A percentile compares a stretch with the other conserved stretches of the same genome.
phyloP scores from a whole-genome alignment of 2,113 vertebrate species.

The Lipotes vexillifer region DNA sequence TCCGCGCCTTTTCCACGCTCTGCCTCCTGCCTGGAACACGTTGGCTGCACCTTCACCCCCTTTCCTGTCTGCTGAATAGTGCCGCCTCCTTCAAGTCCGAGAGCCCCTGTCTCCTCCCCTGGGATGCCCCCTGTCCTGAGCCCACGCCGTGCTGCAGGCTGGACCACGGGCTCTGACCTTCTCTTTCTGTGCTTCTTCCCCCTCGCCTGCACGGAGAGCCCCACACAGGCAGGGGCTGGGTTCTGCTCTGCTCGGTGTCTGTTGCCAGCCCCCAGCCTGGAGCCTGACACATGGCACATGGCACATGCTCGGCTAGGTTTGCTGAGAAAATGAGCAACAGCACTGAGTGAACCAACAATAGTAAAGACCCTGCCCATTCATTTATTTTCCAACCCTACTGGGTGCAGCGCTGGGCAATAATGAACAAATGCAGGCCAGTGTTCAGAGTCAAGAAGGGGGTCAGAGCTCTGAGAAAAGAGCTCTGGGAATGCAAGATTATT shows the following conservation, averaged over 20 bases:
- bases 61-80: not conserved
- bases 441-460: not conserved
- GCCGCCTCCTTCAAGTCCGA: not conserved
- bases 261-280: not conserved
- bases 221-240: not conserved
- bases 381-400: not conserved
- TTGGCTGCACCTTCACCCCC: not conserved
- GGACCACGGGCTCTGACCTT: too few relatives aligned
- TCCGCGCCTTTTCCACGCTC: not conserved
- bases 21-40: not conserved
- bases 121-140: not conserved
- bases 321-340: not conserved
- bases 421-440: not conserved
- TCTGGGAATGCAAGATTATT: not conserved
- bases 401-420: not conserved
- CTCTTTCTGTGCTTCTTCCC: not conserved
- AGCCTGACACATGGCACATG: rapidly evolving
- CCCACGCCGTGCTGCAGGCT: not conserved
- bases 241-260: not conserved
- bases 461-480: not conserved
- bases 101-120: too few relatives aligned
- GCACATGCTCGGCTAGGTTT: not conserved
- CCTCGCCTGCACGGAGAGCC: not conserved
- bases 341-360: not conserved
- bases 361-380: not conserved